These are phyloP conservation scores for Salvelinus namaycush DNA, from an alignment of 2,113 vertebrate genomes.

Conservation along the genomic window DNA sequence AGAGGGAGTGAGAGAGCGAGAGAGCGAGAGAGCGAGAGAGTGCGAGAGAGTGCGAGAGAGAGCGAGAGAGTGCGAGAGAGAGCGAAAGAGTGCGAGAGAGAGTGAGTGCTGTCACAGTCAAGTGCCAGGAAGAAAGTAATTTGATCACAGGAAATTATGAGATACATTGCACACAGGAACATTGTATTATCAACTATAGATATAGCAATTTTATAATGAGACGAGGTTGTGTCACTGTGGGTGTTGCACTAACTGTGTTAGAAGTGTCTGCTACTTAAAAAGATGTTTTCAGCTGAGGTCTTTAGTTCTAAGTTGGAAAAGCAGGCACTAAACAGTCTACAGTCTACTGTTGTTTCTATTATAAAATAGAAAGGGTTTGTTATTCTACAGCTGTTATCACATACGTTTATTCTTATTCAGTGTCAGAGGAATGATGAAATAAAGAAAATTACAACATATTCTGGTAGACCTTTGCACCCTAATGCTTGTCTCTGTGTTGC, in stretches of 20 bases:
- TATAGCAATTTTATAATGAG: background rate
- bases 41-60: too few species aligned
- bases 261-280: conserved; percentile 1
- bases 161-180: background rate
- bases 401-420: background rate
- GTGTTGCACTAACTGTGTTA: background rate
- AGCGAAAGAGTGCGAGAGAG: background rate
- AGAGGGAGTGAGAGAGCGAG: too few species aligned
- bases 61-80: background rate
- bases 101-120: background rate
- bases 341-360: background rate
- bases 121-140: background rate
- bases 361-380: background rate
- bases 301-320: background rate
- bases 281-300: background rate
- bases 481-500: background rate
- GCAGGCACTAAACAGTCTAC: background rate
- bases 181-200: background rate
- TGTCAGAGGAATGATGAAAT: background rate
- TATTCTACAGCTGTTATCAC: background rate
- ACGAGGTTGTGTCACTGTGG: background rate
- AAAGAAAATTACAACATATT: background rate
- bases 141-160: background rate
- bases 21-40: too few species aligned
- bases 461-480: background rate